Evolutionary conservation across 2,113 vertebrate species (phyloP).

Genomic region (Copsychus sechellarum): DNA sequence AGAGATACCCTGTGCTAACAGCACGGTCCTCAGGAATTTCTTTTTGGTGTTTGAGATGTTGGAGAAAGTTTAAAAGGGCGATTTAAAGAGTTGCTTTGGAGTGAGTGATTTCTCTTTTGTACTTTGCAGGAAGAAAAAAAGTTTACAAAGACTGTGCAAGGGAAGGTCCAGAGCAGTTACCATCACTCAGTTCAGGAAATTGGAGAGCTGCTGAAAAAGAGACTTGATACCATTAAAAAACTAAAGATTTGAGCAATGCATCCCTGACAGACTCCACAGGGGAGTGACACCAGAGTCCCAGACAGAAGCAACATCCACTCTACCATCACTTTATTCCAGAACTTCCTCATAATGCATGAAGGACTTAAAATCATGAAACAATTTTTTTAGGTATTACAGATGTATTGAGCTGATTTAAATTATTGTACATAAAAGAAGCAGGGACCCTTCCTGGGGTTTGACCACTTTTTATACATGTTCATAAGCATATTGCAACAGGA

Average conservation of each 20-base stretch:
- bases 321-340: slow-evolving; percentile 78
- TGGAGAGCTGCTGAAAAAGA: slow-evolving; percentile 92
- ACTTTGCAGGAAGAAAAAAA: slow-evolving; percentile 85
- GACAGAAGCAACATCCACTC: slow-evolving; percentile 63
- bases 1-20: slow-evolving; percentile 1
- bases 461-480: slow-evolving; percentile 84
- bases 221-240: slow-evolving; percentile 90
- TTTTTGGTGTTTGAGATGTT: background rate
- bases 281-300: slow-evolving; percentile 56
- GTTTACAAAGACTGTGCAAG: slow-evolving; percentile 87
- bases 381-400: slow-evolving; percentile 79
- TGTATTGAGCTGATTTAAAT: slow-evolving; percentile 83
- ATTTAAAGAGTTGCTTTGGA: background rate
- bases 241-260: slow-evolving; percentile 87
- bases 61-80: background rate
- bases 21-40: background rate
- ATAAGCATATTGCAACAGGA: slow-evolving; percentile 69
- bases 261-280: slow-evolving; percentile 16
- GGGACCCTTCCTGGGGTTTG: slow-evolving; percentile 75
- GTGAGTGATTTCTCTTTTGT: slow-evolving; percentile 31
- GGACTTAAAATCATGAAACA: slow-evolving; percentile 80
- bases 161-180: slow-evolving; percentile 95
- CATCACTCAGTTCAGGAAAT: slow-evolving; percentile 93
- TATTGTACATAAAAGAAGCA: slow-evolving; percentile 93
- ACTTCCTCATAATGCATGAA: slow-evolving; percentile 86